Evolutionary conservation across 2,888 invertebrate genomes (phyloP).

Genomic region (Empis stercorea): DNA sequence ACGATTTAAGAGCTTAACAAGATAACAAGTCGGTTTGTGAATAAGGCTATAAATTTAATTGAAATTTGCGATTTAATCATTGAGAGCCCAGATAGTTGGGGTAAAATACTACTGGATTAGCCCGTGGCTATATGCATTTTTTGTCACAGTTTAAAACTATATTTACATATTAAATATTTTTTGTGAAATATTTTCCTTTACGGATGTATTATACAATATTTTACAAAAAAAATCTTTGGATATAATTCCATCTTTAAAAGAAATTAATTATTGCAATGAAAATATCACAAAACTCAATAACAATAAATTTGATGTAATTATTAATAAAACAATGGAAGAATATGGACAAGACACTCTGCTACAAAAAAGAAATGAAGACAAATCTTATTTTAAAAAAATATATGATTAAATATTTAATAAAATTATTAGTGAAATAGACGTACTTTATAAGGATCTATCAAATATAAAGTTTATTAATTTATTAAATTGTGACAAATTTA

Average conservation of each 20-base stretch:
- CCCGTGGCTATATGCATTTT: conserved; percentile 4
- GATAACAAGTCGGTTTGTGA: too few relatives aligned
- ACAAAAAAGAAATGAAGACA: conserved; percentile 4
- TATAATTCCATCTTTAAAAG: conserved; percentile 7
- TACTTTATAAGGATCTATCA: background rate
- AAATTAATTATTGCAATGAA: conserved; percentile 5
- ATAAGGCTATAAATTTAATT: too few relatives aligned
- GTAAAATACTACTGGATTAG: conserved; percentile 4
- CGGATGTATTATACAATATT: conserved; percentile 6
- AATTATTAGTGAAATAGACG: conserved; percentile 4
- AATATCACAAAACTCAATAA: conserved; percentile 5
- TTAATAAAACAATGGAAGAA: conserved; percentile 4
- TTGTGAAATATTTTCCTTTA: conserved; percentile 3
- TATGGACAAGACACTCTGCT: conserved; percentile 1
- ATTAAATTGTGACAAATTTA: conserved; percentile 1
- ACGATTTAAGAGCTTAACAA: too few relatives aligned
- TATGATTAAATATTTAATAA: conserved; percentile 4
- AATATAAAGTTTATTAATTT: too few relatives aligned
- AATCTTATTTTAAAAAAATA: conserved; percentile 4
- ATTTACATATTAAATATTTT: conserved; percentile 6
- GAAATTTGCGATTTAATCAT: conserved; percentile 5
- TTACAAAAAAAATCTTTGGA: conserved; percentile 7
- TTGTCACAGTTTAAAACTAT: conserved; percentile 7
- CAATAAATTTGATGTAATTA: conserved; percentile 4
- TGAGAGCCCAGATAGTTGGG: conserved; percentile 5